Percentiles rank a stretch among this genome's conserved stretches.
These are phyloP conservation scores for Himalopsyche kuldschensis DNA, from an alignment of 2,888 invertebrate species.

Conservation along the genomic window DNA sequence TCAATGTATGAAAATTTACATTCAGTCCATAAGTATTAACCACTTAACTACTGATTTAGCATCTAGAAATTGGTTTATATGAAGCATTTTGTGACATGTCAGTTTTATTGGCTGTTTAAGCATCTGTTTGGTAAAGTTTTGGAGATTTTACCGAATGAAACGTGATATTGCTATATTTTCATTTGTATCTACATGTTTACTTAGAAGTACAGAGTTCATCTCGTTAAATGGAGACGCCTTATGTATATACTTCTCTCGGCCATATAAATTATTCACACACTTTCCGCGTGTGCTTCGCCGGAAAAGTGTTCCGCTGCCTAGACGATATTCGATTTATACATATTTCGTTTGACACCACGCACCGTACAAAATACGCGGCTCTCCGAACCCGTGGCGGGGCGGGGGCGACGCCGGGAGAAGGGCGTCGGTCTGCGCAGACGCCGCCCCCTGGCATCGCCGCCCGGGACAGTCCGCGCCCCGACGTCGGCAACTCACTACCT, in stretches of 20 bases:
- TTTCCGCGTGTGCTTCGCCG: background rate
- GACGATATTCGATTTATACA: slow-evolving; percentile 1
- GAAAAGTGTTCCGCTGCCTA: background rate
- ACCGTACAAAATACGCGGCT: background rate
- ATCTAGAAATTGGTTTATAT: too few relatives aligned
- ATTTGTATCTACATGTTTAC: background rate
- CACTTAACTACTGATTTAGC: too few relatives aligned
- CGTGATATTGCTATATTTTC: background rate
- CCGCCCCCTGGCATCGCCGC: slow-evolving; percentile 11
- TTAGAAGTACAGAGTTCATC: background rate
- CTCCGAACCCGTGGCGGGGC: background rate
- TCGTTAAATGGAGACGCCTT: background rate
- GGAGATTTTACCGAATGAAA: background rate
- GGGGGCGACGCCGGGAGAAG: background rate
- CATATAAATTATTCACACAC: background rate
- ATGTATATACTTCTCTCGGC: background rate
- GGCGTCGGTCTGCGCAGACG: slow-evolving; percentile 12
- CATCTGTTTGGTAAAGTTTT: too few relatives aligned
- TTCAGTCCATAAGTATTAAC: too few relatives aligned
- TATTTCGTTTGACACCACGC: background rate
- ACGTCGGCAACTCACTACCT: slow-evolving; percentile 7
- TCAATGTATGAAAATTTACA: too few relatives aligned
- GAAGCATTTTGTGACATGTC: too few relatives aligned
- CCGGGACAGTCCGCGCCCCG: slow-evolving; percentile 27
- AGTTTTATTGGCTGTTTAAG: too few relatives aligned